Evolutionary conservation across 2,113 vertebrate genomes (phyloP), one percentile per base, ranked within the genome.

Genomic region (Salvelinus sp.): DNA sequence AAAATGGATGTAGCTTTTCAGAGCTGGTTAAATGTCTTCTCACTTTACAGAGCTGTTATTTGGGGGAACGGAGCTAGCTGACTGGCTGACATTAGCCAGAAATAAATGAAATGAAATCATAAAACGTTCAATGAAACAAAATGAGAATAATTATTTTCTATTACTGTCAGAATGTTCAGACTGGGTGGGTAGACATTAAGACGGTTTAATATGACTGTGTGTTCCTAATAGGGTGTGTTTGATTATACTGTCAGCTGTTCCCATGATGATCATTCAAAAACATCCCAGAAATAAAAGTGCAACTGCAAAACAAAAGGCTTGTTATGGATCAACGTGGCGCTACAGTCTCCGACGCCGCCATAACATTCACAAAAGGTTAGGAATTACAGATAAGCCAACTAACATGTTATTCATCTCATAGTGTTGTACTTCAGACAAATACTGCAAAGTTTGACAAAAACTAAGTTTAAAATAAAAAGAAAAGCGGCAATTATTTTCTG

Each of bases 401-500:
- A 16, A 54, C 50, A 54, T 18, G 16, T 18, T 18, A 54, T 18
- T 54, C 1, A 14, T 54, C 70, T 3, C 62, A 44, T 18, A n/a
- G 20, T 13, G 6, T 75, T 58, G 48, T 20, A 74, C 79, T 81
- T 83, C 76, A 85, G 75, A 82, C 1, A 5, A 73, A 28, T 63
- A 73, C 47, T 27, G 48, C 28, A 76, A 87, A 88, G 80, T 86
- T 87, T 57, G 3, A 54, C 65, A 47, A 77, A 44, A 65, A 74
- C 7, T 67, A 79, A 73, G 28, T 74, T 70, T 27, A 68, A 38
- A 13, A 14, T 0, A 12, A 4, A 79, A 47, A 67, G 79, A 27
- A 76, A 7, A 54, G 77, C 22, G 4, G 64, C 76, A 85, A 88
- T 86, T 88, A 83, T 83, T 83, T 81, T 54, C 23, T 75, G 73